A percentile compares a stretch with the other conserved stretches of the same genome.
These are phyloP conservation scores for Macroglossus sobrinus DNA, from an alignment of 2,113 vertebrate species.

Conservation along the genomic window DNA sequence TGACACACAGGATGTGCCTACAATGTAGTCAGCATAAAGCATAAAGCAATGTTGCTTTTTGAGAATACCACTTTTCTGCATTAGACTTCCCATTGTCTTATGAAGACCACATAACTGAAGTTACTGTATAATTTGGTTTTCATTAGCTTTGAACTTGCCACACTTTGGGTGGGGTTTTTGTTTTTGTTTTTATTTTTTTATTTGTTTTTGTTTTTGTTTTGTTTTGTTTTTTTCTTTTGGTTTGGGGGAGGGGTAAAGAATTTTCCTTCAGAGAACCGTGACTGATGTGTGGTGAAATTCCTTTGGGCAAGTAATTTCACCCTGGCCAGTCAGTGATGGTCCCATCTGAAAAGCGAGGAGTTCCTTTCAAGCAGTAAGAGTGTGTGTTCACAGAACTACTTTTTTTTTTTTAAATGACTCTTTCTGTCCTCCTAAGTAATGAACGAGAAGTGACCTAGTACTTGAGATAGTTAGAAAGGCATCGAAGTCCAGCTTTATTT, in stretches of 20 bases:
- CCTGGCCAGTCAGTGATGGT: neutral
- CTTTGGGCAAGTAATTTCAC: neutral
- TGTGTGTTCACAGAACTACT: neutral
- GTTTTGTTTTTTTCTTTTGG: too few relatives aligned
- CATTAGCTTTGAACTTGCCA: neutral
- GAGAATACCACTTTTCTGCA: neutral
- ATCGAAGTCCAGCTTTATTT: neutral
- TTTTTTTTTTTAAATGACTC: neutral
- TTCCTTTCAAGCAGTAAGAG: neutral
- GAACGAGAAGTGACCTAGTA: neutral
- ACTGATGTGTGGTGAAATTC: neutral
- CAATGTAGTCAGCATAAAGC: rapidly evolving
- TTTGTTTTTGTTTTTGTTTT: too few relatives aligned
- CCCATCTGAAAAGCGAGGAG: neutral
- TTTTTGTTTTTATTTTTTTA: neutral
- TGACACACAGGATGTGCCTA: neutral
- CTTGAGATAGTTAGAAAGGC: neutral
- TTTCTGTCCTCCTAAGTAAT: neutral
- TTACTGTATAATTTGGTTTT: neutral
- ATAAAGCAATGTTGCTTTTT: too few relatives aligned
- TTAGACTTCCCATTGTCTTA: neutral
- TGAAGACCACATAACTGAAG: neutral
- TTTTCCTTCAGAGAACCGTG: neutral
- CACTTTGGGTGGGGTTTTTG: neutral
- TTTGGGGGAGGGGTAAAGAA: neutral